Evolutionary conservation across 2,113 vertebrate genomes (phyloP).

Genomic region (Delphinapterus leucas): DNA sequence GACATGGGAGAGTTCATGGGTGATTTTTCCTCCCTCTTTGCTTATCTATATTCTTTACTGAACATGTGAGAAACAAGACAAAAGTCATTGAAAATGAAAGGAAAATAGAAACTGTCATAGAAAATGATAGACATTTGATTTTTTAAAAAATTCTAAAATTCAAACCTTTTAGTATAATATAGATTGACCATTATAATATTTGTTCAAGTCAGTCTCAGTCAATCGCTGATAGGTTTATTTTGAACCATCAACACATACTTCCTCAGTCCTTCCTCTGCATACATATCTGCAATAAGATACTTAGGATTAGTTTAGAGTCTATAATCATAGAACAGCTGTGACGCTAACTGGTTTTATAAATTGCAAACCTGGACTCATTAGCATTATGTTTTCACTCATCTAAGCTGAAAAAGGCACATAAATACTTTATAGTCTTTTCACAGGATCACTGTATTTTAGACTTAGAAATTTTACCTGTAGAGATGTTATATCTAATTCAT

Average conservation of each 20-base stretch:
- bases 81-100: constrained; percentile 20
- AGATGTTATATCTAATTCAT: not conserved
- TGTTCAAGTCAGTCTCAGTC: not conserved
- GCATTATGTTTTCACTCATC: not conserved
- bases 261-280: not conserved
- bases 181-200: not conserved
- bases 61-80: constrained; percentile 16
- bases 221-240: constrained; percentile 23
- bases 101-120: not conserved
- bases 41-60: not conserved
- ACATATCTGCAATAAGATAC: not conserved
- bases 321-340: not conserved
- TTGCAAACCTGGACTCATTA: not conserved
- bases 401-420: constrained; percentile 24
- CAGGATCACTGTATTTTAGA: not conserved
- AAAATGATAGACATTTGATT: constrained; percentile 29
- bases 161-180: not conserved
- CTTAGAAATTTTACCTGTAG: constrained; percentile 31
- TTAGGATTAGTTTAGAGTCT: not conserved
- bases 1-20: not conserved
- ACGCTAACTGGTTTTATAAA: not conserved
- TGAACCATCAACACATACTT: constrained; percentile 19
- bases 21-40: not conserved
- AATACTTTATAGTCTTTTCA: not conserved
- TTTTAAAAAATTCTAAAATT: not conserved